Evolutionary conservation across 2,888 invertebrate species (phyloP), one percentile per base, ranked within the genome.

Genomic region (Acleris cristana): DNA sequence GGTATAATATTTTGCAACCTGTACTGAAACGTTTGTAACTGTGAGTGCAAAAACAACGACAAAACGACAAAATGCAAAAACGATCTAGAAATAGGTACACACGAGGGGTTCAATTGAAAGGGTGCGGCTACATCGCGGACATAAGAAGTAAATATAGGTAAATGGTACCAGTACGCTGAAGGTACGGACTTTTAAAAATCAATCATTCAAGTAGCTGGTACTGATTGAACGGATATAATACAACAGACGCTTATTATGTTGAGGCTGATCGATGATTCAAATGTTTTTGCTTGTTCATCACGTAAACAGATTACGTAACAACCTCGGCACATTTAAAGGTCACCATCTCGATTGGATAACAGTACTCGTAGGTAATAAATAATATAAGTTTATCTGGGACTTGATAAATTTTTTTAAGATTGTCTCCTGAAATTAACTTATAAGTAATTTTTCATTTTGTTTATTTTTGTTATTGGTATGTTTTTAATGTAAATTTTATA

Each of bases 201-300:
- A 91, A 92, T 92, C 91, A 90, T 87, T 87, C 82, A 85, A 85
- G 84, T 86, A 83, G 86, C 84, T 90, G 91, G 90, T 80, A 92
- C 92, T 89, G 85, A 91, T 92, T 90, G 92, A 89, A 92, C 91
- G 83, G 70, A 73, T 70, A 74, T 71, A 69, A 85, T 83, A 85
- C 87, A 77, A 76, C 70, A 70, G 73, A 44, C 60, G 64, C 40
- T 63, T 57, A 57, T 66, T 67, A 53, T 67, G 62, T 67, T 18
- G 16, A 12, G 16, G 19, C 63, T 63, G 62, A 62, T 67, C 63
- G 63, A 63, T 67, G 63, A 18, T 63, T 52, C 53, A 12, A 52
- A 53, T 30, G 62, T 58, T 67, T 66, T 63, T 18, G 62, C 62
- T 58, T 48, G 53, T 40, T 67, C 67, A 67, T 62, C 58, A 48